Evolutionary conservation across 2,113 vertebrate genomes (phyloP).

Genomic region (Nettapus auritus): DNA sequence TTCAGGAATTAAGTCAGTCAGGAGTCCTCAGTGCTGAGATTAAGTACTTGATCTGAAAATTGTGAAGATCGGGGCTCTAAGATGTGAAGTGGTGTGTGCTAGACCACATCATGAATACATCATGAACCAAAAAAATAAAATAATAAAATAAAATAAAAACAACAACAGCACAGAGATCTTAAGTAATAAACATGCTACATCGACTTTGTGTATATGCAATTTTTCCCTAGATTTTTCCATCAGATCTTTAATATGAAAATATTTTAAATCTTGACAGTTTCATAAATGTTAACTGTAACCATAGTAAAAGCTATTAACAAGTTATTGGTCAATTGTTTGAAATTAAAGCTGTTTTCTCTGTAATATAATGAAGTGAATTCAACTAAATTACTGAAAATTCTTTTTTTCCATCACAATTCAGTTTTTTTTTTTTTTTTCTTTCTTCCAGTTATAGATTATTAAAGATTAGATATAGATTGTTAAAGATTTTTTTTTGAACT

Average conservation of each 20-base stretch:
- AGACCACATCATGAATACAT: not conserved
- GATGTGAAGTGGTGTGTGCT: rapidly evolving
- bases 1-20: not conserved
- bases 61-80: not conserved
- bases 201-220: not conserved
- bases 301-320: not conserved
- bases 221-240: not conserved
- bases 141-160: not conserved
- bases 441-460: not conserved
- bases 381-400: not conserved
- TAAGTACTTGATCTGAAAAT: not conserved
- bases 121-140: not conserved
- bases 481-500: not conserved
- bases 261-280: not conserved
- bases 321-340: not conserved
- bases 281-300: not conserved
- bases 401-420: not conserved
- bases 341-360: not conserved
- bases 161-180: not conserved
- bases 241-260: not conserved
- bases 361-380: not conserved
- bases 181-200: not conserved
- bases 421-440: not conserved
- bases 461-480: too few species aligned
- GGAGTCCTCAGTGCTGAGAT: not conserved